Evolutionary conservation across 2,797 vertebrate species (phyloP), one percentile per base, ranked within the genome.

Genomic region (Pyrocephalus nanus): DNA sequence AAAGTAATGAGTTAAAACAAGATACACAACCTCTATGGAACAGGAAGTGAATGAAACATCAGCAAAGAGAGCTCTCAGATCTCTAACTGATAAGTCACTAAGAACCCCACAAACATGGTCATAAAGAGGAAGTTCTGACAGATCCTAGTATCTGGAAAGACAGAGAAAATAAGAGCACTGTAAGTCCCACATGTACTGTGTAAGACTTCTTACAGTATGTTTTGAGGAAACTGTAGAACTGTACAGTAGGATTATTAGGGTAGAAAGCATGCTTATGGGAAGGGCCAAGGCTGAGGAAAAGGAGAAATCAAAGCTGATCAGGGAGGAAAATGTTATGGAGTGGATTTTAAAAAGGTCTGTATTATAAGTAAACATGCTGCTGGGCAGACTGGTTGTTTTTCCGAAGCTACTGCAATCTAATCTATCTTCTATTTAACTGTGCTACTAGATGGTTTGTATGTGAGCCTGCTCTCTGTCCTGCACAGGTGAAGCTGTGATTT

Each of bases 121-220:
- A 27, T 55, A 43, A 88, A 79, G n/a, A 40, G 11, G 6, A 42
- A 21, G 8, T 72, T 72, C 23, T 3, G 2, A 23, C 3, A 60
- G 16, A 42, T 16, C 3, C 9, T 34, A 64, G 4, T 8, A 25
- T 16, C 12, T 53, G 29, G 38, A 83, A 86, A 76, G 45, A 30
- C 5, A 43, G 12, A 15, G 11, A 4, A 86, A 82, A n/a, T 13
- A 4, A 48, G 4, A 27, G 7, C 29, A 3, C 5, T 1, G 1
- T 32, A 12, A 38, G 7, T 48, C 15, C 10, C 15, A n/a, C 12
- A 15, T 17, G 6, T 2, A 2, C 17, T 27, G 4, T 0, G 1
- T 9, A 76, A 66, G 15, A 20, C 8, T 47, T 70, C 23, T 42
- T 77, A 38, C 2, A 5, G 3, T 22, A 13, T 51, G 5, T 36